Conservation (phyloP, 2,888 invertebrate genomes). For the Yponomeuta plumbellus region DNA sequence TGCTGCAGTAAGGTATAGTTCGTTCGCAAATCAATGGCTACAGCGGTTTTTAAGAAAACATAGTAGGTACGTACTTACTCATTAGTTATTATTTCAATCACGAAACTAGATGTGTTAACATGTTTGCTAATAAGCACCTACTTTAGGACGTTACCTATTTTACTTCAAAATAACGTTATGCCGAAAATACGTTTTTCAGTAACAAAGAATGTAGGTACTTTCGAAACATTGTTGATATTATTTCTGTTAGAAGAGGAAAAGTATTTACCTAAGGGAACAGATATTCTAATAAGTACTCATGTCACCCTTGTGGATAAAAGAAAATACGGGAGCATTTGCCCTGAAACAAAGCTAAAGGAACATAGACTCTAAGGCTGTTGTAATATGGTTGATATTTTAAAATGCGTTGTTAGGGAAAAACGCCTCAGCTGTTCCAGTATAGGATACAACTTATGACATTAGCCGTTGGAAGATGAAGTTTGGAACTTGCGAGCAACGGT, state of each 20-base stretch:
- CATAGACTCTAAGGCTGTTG: not conserved
- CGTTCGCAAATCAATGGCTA: no score
- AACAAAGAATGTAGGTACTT: not conserved
- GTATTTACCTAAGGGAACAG: not conserved
- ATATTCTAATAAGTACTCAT: slow-evolving; percentile 3
- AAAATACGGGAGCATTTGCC: not conserved
- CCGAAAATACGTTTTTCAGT: not conserved
- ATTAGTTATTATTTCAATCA: no score
- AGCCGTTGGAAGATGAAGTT: slow-evolving; percentile 1
- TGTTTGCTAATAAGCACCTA: no score
- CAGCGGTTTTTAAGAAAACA: no score
- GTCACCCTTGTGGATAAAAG: not conserved
- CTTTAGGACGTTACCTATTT: no score
- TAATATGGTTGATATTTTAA: not conserved
- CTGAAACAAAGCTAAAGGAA: not conserved
- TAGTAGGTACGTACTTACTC: no score
- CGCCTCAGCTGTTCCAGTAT: not conserved
- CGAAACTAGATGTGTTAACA: no score
- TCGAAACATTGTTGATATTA: not conserved
- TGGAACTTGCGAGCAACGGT: not conserved
- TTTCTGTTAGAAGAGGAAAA: not conserved
- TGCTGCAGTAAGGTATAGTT: no score
- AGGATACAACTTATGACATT: slow-evolving; percentile 1
- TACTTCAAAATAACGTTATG: no score
- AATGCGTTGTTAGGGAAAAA: not conserved